Evolutionary conservation across 1,140 invertebrate genomes (phyloP), one percentile per base, ranked within the genome.

Genomic region (Eumeta japonica): DNA sequence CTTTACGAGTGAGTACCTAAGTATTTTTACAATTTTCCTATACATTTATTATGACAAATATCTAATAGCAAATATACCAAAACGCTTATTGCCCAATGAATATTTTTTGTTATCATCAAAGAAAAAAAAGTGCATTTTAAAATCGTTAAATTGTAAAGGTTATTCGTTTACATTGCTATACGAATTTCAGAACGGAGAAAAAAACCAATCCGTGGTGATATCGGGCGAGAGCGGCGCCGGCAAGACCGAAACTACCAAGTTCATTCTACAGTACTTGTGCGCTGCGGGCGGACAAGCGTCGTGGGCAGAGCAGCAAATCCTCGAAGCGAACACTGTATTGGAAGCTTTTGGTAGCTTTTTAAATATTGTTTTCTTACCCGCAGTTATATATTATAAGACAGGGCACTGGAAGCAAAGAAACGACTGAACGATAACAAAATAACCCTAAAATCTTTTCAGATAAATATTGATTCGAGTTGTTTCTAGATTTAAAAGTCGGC

Each of bases 171-270:
- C n/a, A n/a, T n/a, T n/a, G n/a, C n/a, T n/a, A 17, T n/a, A 10
- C 24, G 7, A 14, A 18, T 46, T 42, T 5, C 43, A 77, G 75
- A 73, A 67, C 35, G 73, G 73, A 10, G 73, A 75, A 39, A 71
- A 65, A 43, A 77, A 76, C 59, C 90, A 98, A 76, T 95, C 92
- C 20, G 92, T 95, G 56, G 91, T 99, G 13, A 98, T 98, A 79
- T 95, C 91, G 27, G 96, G 96, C 2, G 97, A 99, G 73, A 95
- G 91, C 48, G 97, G 97, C 1, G 94, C 96, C 10, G 97, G 97
- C 13, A 98, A 98, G 79, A 97, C 94, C 1, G 94, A 97, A 71
- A 94, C 88, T 16, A 97, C 93, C 2, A 94, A 96, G 74, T 90
- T 97, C 57, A 94, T 97, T 42, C 75, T 97, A 19, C 92, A 97